Evolutionary conservation across 2,888 invertebrate genomes (phyloP).

Genomic region (Pachycephus smyrnensis): DNA sequence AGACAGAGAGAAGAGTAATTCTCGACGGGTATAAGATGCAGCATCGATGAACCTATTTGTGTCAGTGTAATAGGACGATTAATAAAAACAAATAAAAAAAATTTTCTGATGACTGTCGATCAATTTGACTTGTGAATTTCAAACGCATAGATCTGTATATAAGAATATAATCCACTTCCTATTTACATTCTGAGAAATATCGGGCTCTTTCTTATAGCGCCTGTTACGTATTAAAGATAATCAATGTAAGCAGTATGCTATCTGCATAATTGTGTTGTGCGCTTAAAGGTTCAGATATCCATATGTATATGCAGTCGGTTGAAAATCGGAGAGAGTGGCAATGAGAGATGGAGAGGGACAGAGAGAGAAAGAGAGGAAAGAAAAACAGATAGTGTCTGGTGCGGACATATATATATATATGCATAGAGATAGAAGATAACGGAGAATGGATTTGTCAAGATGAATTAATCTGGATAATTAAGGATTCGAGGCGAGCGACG

Average conservation of each 20-base stretch:
- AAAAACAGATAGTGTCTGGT: slow-evolving; percentile 8
- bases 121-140: background rate
- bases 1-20: background rate
- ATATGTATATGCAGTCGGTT: background rate
- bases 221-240: background rate
- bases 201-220: background rate
- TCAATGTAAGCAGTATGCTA: background rate
- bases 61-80: background rate
- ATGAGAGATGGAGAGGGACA: slow-evolving; percentile 7
- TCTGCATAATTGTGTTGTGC: background rate
- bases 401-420: background rate
- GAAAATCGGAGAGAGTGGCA: slow-evolving; percentile 9
- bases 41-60: background rate
- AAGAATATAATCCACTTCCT: background rate
- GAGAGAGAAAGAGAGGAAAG: slow-evolving; percentile 4
- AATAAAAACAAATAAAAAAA: no score
- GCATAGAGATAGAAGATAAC: background rate
- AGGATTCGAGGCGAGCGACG: background rate
- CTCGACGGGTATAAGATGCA: background rate
- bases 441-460: background rate
- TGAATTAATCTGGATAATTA: background rate
- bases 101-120: no score
- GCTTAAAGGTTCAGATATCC: background rate
- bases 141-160: background rate
- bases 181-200: background rate